Percentiles rank a stretch among this genome's conserved stretches.
Conservation (phyloP, 2,113 vertebrate species). For the Phalacrocorax carbo region DNA sequence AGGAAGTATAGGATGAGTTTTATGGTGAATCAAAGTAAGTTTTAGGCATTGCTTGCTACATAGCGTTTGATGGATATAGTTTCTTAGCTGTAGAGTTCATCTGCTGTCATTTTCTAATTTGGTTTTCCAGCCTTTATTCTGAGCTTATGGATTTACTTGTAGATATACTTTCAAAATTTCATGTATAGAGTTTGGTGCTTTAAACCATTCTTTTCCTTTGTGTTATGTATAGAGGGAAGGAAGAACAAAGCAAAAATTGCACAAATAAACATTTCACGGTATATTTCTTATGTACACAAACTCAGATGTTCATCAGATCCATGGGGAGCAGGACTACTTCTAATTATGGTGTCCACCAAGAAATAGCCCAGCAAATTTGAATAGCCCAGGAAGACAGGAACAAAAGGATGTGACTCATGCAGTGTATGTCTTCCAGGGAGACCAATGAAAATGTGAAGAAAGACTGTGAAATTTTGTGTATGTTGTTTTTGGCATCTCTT, state of each 20-base stretch:
- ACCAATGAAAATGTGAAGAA: constrained; percentile 28
- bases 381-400: background rate
- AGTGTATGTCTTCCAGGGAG: background rate
- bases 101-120: background rate
- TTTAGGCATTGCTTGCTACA: background rate
- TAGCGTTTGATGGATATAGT: background rate
- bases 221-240: background rate
- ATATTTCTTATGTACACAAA: background rate
- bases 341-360: background rate
- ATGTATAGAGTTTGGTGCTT: background rate
- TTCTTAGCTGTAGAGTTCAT: background rate
- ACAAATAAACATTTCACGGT: background rate
- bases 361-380: background rate
- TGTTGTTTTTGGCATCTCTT: constrained; percentile 25
- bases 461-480: background rate
- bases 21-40: background rate
- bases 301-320: background rate
- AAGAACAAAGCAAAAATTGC: background rate
- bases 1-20: background rate
- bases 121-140: background rate
- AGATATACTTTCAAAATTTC: background rate
- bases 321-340: background rate
- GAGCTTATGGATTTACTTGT: background rate
- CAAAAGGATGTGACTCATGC: constrained; percentile 36
- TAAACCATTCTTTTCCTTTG: background rate